phyloP scores from a whole-genome alignment of 2,113 vertebrate species.

The Octodon degus region DNA sequence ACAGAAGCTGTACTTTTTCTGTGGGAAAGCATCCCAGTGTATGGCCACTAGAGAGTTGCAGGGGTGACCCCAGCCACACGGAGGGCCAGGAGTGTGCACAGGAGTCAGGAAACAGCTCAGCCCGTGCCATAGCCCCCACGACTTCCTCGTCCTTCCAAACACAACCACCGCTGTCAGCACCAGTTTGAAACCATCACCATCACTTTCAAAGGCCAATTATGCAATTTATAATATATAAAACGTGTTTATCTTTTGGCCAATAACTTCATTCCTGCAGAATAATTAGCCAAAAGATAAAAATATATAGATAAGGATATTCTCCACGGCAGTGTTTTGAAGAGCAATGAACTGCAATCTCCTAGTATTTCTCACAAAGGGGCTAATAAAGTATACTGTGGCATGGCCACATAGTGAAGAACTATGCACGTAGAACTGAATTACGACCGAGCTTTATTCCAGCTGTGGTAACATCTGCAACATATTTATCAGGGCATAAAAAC shows the following conservation, averaged over 20 bases:
- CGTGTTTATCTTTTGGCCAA: background rate
- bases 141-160: background rate
- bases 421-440: background rate
- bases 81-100: background rate
- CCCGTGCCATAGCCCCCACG: background rate
- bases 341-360: background rate
- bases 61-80: background rate
- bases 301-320: background rate
- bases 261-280: conserved; percentile 25
- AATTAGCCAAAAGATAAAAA: conserved; percentile 43
- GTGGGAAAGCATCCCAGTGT: background rate
- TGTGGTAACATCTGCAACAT: background rate
- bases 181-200: background rate
- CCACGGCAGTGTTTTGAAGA: conserved; percentile 11
- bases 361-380: background rate
- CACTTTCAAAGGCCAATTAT: conserved; percentile 7
- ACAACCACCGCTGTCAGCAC: background rate
- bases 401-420: background rate
- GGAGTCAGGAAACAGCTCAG: background rate
- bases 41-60: background rate
- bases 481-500: background rate
- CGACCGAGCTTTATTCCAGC: background rate
- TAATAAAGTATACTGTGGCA: background rate
- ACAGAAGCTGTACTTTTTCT: conserved; percentile 34
- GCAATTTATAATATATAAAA: conserved; percentile 39